Conservation (phyloP, 2,888 invertebrate species). For the Pollenia amentaria region DNA sequence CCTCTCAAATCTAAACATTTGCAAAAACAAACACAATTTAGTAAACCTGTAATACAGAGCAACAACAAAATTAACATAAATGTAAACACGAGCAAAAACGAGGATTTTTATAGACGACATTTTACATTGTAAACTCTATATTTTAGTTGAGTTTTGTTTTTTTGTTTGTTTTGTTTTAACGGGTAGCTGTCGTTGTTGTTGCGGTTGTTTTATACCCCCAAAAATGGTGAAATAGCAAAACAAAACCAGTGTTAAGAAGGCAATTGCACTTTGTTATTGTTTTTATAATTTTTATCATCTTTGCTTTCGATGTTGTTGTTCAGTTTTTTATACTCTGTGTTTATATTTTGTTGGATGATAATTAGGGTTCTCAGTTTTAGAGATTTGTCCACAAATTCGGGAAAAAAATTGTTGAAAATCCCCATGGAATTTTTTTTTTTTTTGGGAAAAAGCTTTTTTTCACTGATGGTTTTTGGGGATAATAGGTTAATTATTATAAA, state of each 20-base stretch:
- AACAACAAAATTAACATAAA: not conserved
- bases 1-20: not conserved
- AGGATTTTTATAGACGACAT: conserved; percentile 41
- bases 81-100: conserved; percentile 15
- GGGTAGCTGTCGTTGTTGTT: not conserved
- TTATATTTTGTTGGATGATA: not conserved
- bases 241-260: conserved; percentile 56
- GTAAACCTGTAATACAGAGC: not conserved
- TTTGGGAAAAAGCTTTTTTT: no score
- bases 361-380: no score
- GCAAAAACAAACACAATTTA: not conserved
- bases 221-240: conserved; percentile 59
- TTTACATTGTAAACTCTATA: no score
- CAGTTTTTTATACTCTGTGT: no score
- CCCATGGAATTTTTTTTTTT: no score
- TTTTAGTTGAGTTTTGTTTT: conserved; percentile 8
- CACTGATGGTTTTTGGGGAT: no score
- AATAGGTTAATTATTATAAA: no score
- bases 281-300: not conserved
- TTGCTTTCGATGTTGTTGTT: conserved; percentile 5
- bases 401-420: no score
- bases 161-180: conserved; percentile 16
- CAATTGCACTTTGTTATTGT: conserved; percentile 5
- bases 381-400: no score
- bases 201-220: conserved; percentile 15